phyloP scores from a whole-genome alignment of 2,113 vertebrate species.

The Dendrocopos noguchii region DNA sequence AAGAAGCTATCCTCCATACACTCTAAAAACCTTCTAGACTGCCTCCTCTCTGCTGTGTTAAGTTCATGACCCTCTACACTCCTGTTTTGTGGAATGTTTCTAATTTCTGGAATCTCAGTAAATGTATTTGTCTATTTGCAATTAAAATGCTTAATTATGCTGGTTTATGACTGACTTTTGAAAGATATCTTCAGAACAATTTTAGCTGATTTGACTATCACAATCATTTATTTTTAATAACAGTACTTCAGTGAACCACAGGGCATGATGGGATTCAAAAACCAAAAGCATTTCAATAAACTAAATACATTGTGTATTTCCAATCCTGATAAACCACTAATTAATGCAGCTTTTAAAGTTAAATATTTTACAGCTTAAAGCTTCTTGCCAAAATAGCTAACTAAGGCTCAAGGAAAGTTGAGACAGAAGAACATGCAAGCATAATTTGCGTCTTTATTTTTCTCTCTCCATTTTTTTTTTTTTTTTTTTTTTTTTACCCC shows the following conservation, averaged over 20 bases:
- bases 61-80: neutral
- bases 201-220: neutral
- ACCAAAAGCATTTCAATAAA: neutral
- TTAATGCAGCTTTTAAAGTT: neutral
- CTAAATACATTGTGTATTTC: neutral
- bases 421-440: neutral
- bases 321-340: neutral
- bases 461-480: neutral
- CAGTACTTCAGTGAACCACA: neutral
- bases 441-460: neutral
- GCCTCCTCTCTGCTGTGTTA: no score
- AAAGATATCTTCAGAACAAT: neutral
- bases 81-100: neutral
- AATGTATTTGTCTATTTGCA: neutral
- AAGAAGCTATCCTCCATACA: no score
- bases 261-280: neutral
- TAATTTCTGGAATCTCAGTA: neutral
- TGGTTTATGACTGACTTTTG: neutral
- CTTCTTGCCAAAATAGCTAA: neutral
- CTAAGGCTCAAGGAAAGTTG: neutral
- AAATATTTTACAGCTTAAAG: neutral
- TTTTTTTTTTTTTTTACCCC: no score
- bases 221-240: neutral
- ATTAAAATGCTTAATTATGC: neutral
- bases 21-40: no score